Evolutionary conservation across 2,797 vertebrate species (phyloP).

Genomic region (Alauda arvensis): DNA sequence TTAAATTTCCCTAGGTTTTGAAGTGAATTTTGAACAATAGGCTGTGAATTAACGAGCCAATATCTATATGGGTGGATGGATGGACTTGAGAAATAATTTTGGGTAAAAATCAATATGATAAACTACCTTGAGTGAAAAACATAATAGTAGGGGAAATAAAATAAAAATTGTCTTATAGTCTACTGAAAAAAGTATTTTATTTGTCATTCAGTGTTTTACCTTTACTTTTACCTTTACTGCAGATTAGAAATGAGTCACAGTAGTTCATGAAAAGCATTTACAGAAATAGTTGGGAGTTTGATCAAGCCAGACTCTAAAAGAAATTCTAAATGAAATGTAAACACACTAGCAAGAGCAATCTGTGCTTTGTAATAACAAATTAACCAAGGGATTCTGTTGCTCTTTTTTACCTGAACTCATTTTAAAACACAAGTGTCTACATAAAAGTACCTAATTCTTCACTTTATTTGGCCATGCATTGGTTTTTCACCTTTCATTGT

Average conservation of each 20-base stretch:
- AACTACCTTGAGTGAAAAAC: background rate
- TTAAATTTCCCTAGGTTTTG: background rate
- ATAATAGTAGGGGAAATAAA: background rate
- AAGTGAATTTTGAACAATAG: background rate
- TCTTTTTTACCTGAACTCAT: background rate
- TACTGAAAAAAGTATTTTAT: background rate
- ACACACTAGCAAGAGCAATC: background rate
- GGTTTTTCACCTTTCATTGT: background rate
- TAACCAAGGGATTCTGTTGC: background rate
- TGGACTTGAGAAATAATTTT: background rate
- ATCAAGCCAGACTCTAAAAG: background rate
- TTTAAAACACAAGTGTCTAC: background rate
- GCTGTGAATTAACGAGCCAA: background rate
- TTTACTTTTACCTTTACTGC: background rate
- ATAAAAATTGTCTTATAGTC: background rate
- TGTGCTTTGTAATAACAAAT: background rate
- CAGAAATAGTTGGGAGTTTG: background rate
- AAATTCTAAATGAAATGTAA: background rate
- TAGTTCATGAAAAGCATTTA: background rate
- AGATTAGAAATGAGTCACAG: background rate
- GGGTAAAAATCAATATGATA: background rate
- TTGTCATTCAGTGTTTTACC: background rate
- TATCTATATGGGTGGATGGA: background rate
- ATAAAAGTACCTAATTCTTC: background rate
- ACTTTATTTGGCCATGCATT: background rate